phyloP scores from a whole-genome alignment of 2,888 invertebrate genomes.

The Helobdella robusta region DNA sequence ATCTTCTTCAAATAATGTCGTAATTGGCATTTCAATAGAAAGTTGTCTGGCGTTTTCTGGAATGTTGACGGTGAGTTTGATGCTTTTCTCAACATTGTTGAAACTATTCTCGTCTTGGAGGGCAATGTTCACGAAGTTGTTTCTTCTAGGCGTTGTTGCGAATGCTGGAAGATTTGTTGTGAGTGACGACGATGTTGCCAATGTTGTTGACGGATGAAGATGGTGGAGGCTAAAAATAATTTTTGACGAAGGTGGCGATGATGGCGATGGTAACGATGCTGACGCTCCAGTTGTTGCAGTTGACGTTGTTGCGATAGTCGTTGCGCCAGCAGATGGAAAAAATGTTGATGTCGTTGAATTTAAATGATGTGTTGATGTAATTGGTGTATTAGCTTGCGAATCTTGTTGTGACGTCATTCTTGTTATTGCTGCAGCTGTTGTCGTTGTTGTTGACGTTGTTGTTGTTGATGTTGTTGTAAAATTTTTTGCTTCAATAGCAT shows the following conservation, averaged over 20 bases:
- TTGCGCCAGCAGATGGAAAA: neutral
- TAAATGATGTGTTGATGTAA: neutral
- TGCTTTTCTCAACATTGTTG: conserved; percentile 13
- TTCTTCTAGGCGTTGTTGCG: neutral
- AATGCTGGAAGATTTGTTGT: too few relatives aligned
- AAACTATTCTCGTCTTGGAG: too few relatives aligned
- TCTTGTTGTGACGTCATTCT: neutral
- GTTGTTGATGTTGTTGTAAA: neutral
- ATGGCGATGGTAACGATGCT: too few relatives aligned
- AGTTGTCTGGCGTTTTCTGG: conserved; percentile 1
- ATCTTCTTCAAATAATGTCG: conserved; percentile 6
- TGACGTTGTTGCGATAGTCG: too few relatives aligned
- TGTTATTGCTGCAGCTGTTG: neutral
- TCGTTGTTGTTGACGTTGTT: neutral
- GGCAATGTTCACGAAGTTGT: too few relatives aligned
- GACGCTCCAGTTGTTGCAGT: too few relatives aligned
- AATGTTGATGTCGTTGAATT: neutral
- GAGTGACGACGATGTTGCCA: neutral
- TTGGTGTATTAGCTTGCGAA: neutral
- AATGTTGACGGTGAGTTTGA: conserved; percentile 23
- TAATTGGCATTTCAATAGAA: conserved; percentile 17
- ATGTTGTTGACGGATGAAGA: conserved; percentile 1
- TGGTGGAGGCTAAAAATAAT: too few relatives aligned
- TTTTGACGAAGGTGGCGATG: too few relatives aligned
- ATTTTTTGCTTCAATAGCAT: neutral